Evolutionary conservation across 2,797 vertebrate species (phyloP), one percentile per base, ranked within the genome.

Genomic region (Momotus momota): DNA sequence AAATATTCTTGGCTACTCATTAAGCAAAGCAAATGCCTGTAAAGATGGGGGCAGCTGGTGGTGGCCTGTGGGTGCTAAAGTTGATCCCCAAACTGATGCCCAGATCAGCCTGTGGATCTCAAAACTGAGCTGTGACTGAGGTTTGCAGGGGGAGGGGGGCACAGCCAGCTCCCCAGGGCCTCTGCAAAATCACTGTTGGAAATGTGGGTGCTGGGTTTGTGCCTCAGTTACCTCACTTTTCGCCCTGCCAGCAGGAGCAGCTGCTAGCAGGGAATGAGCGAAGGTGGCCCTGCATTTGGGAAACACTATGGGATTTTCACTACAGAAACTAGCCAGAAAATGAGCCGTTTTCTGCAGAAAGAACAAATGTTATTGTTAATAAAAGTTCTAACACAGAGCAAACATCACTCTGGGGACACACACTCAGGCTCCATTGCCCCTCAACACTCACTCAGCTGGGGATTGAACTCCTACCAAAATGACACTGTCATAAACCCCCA

Each of bases 211-310:
- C 40, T 40, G 21, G 4, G 7, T 20, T 78, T 29, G 14, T 85
- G 74, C 45, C 71, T 84, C 31, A 5, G 69, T 58, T 75, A 92
- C 66, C 55, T 31, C 27, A 19, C 16, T 85, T 31, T 12, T 75
- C 9, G 1, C 43, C 38, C 20, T 7, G 2, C 31, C 9, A 1
- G 21, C 2, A 0, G 14, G 33, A 81, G 55, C 1, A 31, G 20
- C 22, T 5, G 2, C 9, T 38, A 31, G 20, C 5, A 7, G 41
- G 58, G 40, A 31, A 65, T 0, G 2, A 3, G 3, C 8, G 8
- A 61, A 69, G 57, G 22, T 6, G 13, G 38, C 27, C 61, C n/a
- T 0, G 0, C 2, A 10, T 58, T 14, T 69, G 26, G 40, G 38
- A 29, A 94, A 35, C 1, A 3, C 38, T 52, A 17, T 38, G 46